phyloP scores from a whole-genome alignment of 2,113 vertebrate species.

The Mohoua ochrocephala region DNA sequence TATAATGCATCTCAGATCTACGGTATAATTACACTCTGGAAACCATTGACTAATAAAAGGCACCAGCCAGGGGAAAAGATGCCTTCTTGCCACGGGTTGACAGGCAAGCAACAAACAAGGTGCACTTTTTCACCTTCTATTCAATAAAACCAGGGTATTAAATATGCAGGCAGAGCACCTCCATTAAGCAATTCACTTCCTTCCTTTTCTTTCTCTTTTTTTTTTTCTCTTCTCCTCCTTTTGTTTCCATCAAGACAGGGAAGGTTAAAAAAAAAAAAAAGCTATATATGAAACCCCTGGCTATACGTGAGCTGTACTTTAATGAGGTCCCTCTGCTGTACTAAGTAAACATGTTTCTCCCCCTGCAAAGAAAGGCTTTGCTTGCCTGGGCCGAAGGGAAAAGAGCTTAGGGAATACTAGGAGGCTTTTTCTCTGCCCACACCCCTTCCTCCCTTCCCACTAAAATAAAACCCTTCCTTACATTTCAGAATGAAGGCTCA shows the following conservation, averaged over 20 bases:
- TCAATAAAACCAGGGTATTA: constrained; percentile 78
- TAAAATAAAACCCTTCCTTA: not conserved
- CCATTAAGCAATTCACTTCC: constrained; percentile 72
- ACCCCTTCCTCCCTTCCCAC: not conserved
- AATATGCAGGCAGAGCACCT: constrained; percentile 72
- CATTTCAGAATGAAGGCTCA: not conserved
- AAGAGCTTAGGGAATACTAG: constrained; percentile 2
- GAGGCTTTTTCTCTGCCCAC: not conserved
- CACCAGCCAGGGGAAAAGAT: constrained; percentile 72
- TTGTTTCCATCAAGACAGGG: constrained; percentile 68
- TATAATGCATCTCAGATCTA: constrained; percentile 74
- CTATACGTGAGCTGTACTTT: constrained; percentile 62
- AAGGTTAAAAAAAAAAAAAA: constrained; percentile 36
- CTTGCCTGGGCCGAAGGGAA: not conserved
- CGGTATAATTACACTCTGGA: constrained; percentile 76
- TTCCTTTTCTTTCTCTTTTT: constrained; percentile 32
- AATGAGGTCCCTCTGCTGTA: constrained; percentile 51
- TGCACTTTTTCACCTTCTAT: constrained; percentile 76
- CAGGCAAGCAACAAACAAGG: constrained; percentile 76
- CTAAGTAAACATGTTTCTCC: constrained; percentile 31
- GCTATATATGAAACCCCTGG: constrained; percentile 35
- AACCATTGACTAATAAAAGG: constrained; percentile 75
- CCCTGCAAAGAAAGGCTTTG: constrained; percentile 27
- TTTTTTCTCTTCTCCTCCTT: constrained; percentile 7
- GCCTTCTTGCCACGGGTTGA: constrained; percentile 72